phyloP scores from a whole-genome alignment of 2,113 vertebrate species.

The Aptenodytes patagonicus region DNA sequence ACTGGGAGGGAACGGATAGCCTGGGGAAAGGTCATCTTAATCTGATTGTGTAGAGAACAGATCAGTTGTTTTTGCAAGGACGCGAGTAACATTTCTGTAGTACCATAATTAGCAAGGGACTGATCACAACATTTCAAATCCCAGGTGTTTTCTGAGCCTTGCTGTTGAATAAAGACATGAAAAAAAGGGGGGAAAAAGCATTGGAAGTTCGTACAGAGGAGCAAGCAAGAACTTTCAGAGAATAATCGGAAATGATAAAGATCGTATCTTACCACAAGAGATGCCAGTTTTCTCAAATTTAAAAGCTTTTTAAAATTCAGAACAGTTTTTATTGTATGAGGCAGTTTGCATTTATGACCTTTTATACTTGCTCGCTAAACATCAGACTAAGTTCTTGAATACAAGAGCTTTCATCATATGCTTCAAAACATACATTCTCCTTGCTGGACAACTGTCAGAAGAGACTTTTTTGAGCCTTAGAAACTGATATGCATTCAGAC shows the following conservation, averaged over 20 bases:
- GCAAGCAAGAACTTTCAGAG: neutral
- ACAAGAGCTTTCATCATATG: neutral
- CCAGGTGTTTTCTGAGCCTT: neutral
- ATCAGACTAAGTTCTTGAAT: neutral
- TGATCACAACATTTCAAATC: neutral
- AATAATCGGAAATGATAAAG: neutral
- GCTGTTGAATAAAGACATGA: neutral
- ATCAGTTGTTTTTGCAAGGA: neutral
- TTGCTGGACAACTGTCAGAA: neutral
- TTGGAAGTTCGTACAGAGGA: neutral
- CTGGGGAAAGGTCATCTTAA: neutral
- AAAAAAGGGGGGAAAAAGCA: accelerated
- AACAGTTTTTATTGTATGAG: neutral
- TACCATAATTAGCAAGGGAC: neutral
- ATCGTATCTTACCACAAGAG: neutral
- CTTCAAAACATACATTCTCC: slow-evolving; percentile 3
- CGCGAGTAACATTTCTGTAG: neutral
- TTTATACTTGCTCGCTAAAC: neutral
- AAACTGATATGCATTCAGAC: neutral
- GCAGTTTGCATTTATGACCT: neutral
- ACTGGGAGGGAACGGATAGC: neutral
- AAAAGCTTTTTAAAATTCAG: neutral
- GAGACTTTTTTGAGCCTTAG: neutral
- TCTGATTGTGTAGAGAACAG: neutral
- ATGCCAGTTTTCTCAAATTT: neutral